Conservation (phyloP, 2,797 vertebrate species). For the Odontamblyopus rebecca region DNA sequence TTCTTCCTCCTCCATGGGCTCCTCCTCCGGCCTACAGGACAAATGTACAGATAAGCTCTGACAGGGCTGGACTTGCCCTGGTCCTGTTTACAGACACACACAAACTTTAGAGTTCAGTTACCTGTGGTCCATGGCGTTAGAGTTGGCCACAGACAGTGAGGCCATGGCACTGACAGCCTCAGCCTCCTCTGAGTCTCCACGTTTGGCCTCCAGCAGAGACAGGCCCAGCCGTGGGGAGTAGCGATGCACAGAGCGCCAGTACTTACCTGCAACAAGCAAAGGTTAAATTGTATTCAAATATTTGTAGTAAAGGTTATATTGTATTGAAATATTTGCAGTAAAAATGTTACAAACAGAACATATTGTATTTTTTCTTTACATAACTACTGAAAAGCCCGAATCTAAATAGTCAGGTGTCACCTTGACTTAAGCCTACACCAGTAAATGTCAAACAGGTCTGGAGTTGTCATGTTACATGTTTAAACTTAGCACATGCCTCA, state of each 20-base stretch:
- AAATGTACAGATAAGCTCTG: constrained; percentile 8
- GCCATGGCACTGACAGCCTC: constrained; percentile 97
- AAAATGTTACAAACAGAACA: not conserved
- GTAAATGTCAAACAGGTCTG: not conserved
- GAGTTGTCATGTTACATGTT: not conserved
- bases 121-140: constrained; percentile 84
- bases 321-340: no score
- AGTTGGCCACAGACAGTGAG: constrained; percentile 91
- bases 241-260: constrained; percentile 88
- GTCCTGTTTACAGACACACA: not conserved
- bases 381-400: not conserved
- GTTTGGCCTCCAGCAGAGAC: constrained; percentile 89
- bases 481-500: not conserved
- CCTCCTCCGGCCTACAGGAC: constrained; percentile 83
- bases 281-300: not conserved
- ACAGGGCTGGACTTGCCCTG: constrained; percentile 11
- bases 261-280: constrained; percentile 80
- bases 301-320: not conserved
- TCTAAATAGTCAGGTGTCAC: no score
- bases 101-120: constrained; percentile 41
- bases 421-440: no score
- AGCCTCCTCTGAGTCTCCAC: constrained; percentile 90
- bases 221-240: constrained; percentile 76
- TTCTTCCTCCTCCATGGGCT: constrained; percentile 95
- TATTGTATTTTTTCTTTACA: not conserved